Conservation (phyloP, 2,113 vertebrate genomes). For the Paedocypris sp. region DNA sequence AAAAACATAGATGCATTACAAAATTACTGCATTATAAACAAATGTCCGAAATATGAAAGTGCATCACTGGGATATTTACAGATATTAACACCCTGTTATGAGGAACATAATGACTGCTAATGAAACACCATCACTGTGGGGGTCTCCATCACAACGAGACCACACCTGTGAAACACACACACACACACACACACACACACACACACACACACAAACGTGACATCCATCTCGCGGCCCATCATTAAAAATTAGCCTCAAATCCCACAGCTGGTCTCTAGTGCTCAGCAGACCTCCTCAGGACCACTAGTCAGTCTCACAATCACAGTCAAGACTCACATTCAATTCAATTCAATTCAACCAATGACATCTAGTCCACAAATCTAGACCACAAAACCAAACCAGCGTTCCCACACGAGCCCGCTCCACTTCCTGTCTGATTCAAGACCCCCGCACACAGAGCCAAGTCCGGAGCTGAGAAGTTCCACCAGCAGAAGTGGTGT, state of each 20-base stretch:
- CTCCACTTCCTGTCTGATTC: too few relatives aligned
- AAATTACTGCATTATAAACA: too few relatives aligned
- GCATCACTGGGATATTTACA: neutral
- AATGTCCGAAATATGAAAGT: too few relatives aligned
- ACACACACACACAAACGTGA: neutral
- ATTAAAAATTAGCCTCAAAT: slow-evolving; percentile 12
- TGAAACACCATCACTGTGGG: slow-evolving; percentile 22
- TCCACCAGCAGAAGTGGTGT: too few relatives aligned
- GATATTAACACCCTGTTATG: neutral
- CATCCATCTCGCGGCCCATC: slow-evolving; percentile 15
- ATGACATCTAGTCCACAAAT: too few relatives aligned
- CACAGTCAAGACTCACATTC: too few relatives aligned
- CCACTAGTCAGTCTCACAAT: neutral
- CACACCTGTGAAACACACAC: neutral
- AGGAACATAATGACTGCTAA: slow-evolving; percentile 21
- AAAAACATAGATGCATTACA: too few relatives aligned
- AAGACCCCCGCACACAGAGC: too few relatives aligned
- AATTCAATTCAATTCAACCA: too few relatives aligned
- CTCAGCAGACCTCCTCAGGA: neutral
- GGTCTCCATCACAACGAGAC: neutral
- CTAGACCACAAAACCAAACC: too few relatives aligned
- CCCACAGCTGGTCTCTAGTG: slow-evolving; percentile 1
- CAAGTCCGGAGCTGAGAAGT: too few relatives aligned
- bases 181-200: neutral
- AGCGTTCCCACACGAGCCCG: too few relatives aligned